A percentile compares a stretch with the other conserved stretches of the same genome.
These are phyloP conservation scores for Melanostigma gelatinosum DNA, from an alignment of 2,113 vertebrate genomes.

Conservation along the genomic window DNA sequence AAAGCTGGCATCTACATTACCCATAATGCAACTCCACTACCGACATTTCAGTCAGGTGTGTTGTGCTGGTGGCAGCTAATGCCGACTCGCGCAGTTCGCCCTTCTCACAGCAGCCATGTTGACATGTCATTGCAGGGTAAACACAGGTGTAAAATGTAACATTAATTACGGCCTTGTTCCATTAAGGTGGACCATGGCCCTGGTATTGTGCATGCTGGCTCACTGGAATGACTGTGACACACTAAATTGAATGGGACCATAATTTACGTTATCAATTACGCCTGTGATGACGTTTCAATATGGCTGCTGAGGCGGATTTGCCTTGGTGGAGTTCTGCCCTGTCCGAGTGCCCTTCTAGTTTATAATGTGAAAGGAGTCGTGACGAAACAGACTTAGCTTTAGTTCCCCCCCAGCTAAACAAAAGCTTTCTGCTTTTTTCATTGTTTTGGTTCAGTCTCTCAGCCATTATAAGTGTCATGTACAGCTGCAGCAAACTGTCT, in stretches of 20 bases:
- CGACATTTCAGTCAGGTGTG: too few relatives aligned
- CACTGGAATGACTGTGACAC: not conserved
- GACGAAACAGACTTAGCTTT: not conserved
- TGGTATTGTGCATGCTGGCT: not conserved
- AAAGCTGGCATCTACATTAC: too few relatives aligned
- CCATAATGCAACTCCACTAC: too few relatives aligned
- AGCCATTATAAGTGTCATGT: too few relatives aligned
- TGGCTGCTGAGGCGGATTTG: not conserved
- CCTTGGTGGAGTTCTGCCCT: too few relatives aligned
- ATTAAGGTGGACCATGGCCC: not conserved
- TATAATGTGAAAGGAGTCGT: too few relatives aligned
- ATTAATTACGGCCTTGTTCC: not conserved
- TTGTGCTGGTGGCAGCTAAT: too few relatives aligned
- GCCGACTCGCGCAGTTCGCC: not conserved
- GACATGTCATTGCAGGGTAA: not conserved
- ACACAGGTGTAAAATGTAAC: not conserved
- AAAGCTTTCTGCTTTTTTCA: not conserved
- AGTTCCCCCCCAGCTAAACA: too few relatives aligned
- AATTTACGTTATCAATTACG: not conserved
- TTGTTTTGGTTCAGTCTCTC: too few relatives aligned
- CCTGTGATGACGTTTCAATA: not conserved
- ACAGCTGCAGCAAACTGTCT: too few relatives aligned
- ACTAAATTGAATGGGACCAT: not conserved
- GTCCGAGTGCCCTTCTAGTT: too few relatives aligned
- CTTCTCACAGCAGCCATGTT: not conserved